Evolutionary conservation across 2,888 invertebrate species (phyloP).

Genomic region (Heliconius erato): DNA sequence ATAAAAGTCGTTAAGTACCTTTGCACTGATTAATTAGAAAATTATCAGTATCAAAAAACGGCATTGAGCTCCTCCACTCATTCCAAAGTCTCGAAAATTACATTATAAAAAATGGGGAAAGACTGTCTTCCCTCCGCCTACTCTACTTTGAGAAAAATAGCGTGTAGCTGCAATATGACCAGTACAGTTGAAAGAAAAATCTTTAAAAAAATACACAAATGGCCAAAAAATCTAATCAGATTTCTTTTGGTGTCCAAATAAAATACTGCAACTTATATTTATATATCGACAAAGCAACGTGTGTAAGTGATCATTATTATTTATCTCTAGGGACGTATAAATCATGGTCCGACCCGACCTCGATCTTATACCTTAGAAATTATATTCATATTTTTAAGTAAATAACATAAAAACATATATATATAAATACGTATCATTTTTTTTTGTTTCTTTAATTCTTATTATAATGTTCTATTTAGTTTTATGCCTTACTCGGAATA

Average conservation of each 20-base stretch:
- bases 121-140: not conserved
- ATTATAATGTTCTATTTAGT: too few relatives aligned
- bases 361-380: not conserved
- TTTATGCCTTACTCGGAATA: too few relatives aligned
- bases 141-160: too few relatives aligned
- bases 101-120: not conserved
- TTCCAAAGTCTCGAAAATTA: too few relatives aligned
- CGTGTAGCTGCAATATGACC: too few relatives aligned
- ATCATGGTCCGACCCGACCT: not conserved
- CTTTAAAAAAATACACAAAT: not conserved
- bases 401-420: not conserved
- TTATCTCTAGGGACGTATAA: slow-evolving; percentile 23
- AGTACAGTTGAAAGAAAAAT: not conserved
- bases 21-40: too few relatives aligned
- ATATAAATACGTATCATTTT: too few relatives aligned
- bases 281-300: not conserved
- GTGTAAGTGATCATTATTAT: slow-evolving; percentile 16
- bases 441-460: too few relatives aligned
- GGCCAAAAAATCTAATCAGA: not conserved
- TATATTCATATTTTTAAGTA: not conserved
- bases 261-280: not conserved
- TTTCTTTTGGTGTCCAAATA: not conserved
- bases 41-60: too few relatives aligned
- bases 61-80: not conserved
- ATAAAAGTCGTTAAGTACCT: too few relatives aligned